Evolutionary conservation across 2,797 vertebrate species (phyloP).

Genomic region (Coreius guichenoti): DNA sequence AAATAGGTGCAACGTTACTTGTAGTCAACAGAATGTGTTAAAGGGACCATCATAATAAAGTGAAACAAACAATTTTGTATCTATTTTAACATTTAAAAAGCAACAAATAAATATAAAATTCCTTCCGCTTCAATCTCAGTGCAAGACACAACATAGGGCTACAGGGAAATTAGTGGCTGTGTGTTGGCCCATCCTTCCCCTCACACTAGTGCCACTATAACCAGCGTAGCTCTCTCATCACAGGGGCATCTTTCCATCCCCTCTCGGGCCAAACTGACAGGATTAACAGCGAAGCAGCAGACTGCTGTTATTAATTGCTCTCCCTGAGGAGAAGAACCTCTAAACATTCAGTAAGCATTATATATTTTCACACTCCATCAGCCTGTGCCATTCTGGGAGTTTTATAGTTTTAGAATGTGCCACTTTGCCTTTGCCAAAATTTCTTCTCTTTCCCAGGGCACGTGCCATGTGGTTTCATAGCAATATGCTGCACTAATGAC

Average conservation of each 20-base stretch:
- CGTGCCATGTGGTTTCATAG: conserved; percentile 17
- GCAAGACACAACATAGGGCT: neutral
- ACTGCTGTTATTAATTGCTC: conserved; percentile 33
- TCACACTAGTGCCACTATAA: conserved; percentile 5
- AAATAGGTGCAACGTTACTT: no score
- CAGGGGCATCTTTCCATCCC: conserved; percentile 5
- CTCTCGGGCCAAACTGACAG: conserved; percentile 26
- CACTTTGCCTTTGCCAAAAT: conserved; percentile 1
- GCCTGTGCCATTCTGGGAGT: conserved; percentile 18
- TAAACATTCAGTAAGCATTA: conserved; percentile 30
- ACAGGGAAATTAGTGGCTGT: conserved; percentile 11
- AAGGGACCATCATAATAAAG: no score
- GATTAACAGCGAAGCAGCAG: conserved; percentile 13
- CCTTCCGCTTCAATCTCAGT: neutral
- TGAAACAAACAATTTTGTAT: no score
- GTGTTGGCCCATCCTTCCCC: neutral
- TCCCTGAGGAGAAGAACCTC: conserved; percentile 21
- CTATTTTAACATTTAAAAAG: neutral
- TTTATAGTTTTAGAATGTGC: conserved; percentile 16
- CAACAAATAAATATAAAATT: neutral
- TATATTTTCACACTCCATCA: conserved; percentile 25
- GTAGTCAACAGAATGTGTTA: no score
- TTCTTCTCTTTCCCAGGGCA: conserved; percentile 13
- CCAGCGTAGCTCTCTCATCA: neutral
- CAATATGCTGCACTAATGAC: conserved; percentile 31